Base-by-base conservation (phyloP, 2,888 invertebrate species). In the Frankliniella fusca region DNA sequence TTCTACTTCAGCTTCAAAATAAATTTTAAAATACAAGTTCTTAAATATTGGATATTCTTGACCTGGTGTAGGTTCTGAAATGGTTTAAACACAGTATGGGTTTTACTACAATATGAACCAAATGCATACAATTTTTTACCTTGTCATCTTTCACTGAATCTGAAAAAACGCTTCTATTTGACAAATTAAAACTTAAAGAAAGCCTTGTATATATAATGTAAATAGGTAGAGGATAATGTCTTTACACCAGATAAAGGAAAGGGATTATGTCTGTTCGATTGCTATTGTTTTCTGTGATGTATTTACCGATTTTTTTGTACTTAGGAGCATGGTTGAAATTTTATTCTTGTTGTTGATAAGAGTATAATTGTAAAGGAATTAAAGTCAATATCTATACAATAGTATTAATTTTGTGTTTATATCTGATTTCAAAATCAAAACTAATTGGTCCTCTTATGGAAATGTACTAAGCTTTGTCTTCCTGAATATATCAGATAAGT, bases 211-310 rank as follows among this genome's bases (percentile, higher is more conserved):
- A 20, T 15, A 12, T 54, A 15, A 15, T 20, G 20, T 5, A 54
- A 20, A 54, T 27, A 27, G 70, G 70, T 11, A 23, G 27, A 27
- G 11, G 5, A 23, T 27, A 27, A 9, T 76, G 23, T 76, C 8
- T 76, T 23, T 65, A 38, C 38, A 38, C 38, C 38, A 38, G 38
- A n/a, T 65, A 65, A 70, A 70, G 23, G 12, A 12, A 27, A 76
- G 27, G 23, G 12, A 23, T 9, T 0, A 23, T 76, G 1, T 76
- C 27, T 11, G 8, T 23, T 61, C 61, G 18, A 61, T 7, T 76
- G 70, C 70, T 76, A 76, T 76, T 27, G 12, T 76, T 23, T 76
- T 27, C 70, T 76, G 70, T 76, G 70, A 76, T 76, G 70, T 76
- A 12, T 23, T 76, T 27, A 76, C 70, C 27, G 70, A 27, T 76